Base-by-base conservation (phyloP, 2,888 invertebrate species). In the Patella caerulea region DNA sequence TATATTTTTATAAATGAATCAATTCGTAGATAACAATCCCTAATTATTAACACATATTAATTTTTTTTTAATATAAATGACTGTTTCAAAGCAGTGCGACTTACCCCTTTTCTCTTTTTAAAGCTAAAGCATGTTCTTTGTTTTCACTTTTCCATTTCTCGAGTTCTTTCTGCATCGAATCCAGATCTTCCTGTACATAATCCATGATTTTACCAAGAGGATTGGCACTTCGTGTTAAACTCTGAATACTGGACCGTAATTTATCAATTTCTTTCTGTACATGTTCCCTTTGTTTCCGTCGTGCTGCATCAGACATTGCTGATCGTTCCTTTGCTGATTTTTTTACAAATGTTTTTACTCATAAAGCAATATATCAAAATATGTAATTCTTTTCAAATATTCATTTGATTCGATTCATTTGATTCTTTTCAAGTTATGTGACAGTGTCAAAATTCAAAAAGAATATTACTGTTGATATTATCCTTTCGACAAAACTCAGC, bases 101-200 rank as follows among this genome's bases (percentile, higher is more conserved):
- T 92, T 92, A 96, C 96, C 94, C 94, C 92, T 95, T 95, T 91
- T 97, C 96, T 83, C 94, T 94, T 77, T 94, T 93, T 77, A 98
- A 93, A 86, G 96, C 95, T 82, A 93, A 93, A 45, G 94, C 93
- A 54, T 96, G 93, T 83, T 95, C 94, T 73, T 94, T 94, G 88
- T 95, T 95, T 75, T 95, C 95, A 79, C 94, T 94, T 74, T 94
- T 94, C 98, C 98, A 99, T 89, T 95, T 95, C 78, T 95, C 94
- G 72, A 98, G 92, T 92, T 99, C 99, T 86, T 95, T 95, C 81
- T 97, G 95, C 98, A 99, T 99, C 3, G 97, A 95, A 91, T 99
- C 98, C 52, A 98, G 94, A 91, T 99, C 98, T 92, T 99, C 99
- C 91, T 98, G 97, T 80, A 98, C 94, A 89, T 96, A 98, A 92